Evolutionary conservation across 2,797 vertebrate species (phyloP).

Genomic region (Spondyliosoma cantharus): DNA sequence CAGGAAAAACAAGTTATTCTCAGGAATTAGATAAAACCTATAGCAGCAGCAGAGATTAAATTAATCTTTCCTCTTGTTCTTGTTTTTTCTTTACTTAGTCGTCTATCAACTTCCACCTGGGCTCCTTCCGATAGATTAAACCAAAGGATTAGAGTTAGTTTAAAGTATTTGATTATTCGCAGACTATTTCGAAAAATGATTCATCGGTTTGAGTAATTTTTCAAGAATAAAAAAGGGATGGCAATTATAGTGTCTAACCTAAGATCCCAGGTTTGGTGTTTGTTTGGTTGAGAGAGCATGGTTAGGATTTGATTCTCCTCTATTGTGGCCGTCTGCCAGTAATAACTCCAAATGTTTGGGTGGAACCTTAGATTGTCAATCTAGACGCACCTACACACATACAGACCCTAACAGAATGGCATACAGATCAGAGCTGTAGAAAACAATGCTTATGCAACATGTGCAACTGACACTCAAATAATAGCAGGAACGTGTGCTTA

Average conservation of each 20-base stretch:
- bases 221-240: neutral
- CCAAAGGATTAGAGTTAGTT: neutral
- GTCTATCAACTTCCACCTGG: neutral
- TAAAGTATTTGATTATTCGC: too few relatives aligned
- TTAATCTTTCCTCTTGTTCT: neutral
- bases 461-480: conserved; percentile 29
- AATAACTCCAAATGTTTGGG: conserved; percentile 9
- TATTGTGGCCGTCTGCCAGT: conserved; percentile 18
- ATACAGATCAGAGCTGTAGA: conserved; percentile 5
- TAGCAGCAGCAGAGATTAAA: conserved; percentile 9
- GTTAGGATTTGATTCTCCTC: conserved; percentile 24
- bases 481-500: conserved; percentile 29
- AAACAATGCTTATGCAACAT: conserved; percentile 14
- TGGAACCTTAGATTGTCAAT: conserved; percentile 22
- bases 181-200: too few relatives aligned
- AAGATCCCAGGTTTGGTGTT: conserved; percentile 4
- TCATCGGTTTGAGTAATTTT: too few relatives aligned
- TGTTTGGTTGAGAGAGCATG: neutral
- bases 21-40: neutral
- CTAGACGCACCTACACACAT: conserved; percentile 6
- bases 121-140: neutral
- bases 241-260: neutral
- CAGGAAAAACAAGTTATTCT: neutral
- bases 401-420: neutral
- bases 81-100: neutral